Conservation (phyloP, 2,888 invertebrate species). For the Hypsopygia costalis region DNA sequence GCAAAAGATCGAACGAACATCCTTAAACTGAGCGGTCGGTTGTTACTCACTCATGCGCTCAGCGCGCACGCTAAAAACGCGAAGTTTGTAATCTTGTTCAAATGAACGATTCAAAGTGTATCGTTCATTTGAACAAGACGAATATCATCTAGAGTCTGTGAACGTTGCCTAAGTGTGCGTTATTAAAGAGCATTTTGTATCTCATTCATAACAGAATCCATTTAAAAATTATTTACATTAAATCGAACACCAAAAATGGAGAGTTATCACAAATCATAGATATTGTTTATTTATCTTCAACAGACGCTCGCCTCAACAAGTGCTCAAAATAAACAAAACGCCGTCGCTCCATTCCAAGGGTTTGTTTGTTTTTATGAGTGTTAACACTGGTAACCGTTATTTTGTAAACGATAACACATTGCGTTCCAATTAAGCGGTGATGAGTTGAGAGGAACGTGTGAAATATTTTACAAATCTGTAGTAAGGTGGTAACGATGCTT, state of each 20-base stretch:
- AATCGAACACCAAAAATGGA: constrained; percentile 25
- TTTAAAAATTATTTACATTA: not conserved
- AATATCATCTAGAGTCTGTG: too few relatives aligned
- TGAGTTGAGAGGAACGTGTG: constrained; percentile 33
- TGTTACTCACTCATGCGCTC: too few relatives aligned
- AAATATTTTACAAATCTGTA: constrained; percentile 2
- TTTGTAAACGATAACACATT: constrained; percentile 52
- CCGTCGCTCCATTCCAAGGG: constrained; percentile 23
- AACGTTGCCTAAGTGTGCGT: too few relatives aligned
- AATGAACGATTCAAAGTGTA: too few relatives aligned
- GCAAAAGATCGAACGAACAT: too few relatives aligned
- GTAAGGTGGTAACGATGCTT: too few relatives aligned
- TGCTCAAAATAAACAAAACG: constrained; percentile 54
- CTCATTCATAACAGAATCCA: too few relatives aligned
- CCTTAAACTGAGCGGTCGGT: too few relatives aligned
- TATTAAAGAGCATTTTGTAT: too few relatives aligned
- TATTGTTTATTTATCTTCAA: constrained; percentile 46
- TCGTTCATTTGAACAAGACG: too few relatives aligned
- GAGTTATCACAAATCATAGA: constrained; percentile 37
- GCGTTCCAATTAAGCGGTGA: constrained; percentile 48
- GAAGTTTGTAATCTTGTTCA: too few relatives aligned
- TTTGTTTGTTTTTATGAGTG: constrained; percentile 40
- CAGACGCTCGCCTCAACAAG: constrained; percentile 46
- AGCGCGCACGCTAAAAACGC: too few relatives aligned
- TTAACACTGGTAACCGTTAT: constrained; percentile 36